phyloP scores from a whole-genome alignment of 2,888 invertebrate genomes.

The Rosalia funebris region DNA sequence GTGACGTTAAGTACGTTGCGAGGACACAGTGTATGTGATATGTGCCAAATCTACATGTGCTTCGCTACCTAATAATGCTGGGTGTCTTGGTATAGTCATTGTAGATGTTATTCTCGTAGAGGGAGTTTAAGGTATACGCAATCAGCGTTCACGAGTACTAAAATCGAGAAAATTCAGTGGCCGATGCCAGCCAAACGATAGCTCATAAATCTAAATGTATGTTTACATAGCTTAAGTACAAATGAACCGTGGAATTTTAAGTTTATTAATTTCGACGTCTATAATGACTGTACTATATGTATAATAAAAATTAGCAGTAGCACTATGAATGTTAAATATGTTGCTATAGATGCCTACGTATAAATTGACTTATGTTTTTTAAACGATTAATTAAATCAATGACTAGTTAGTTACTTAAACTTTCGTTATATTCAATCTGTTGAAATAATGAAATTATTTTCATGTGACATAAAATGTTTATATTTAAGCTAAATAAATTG shows the following conservation, averaged over 20 bases:
- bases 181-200: no score
- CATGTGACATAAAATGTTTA: conserved; percentile 52
- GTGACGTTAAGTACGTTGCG: conserved; percentile 53
- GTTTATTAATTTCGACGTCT: no score
- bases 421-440: conserved; percentile 28
- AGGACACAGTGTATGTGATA: conserved; percentile 59
- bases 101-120: not conserved
- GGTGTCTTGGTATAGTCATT: conserved; percentile 25
- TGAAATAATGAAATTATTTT: conserved; percentile 43
- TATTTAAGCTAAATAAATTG: conserved; percentile 55
- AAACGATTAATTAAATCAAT: conserved; percentile 31
- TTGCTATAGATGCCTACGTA: conserved; percentile 47
- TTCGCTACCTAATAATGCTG: conserved; percentile 55
- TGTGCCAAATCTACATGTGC: conserved; percentile 63
- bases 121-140: no score
- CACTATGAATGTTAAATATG: conserved; percentile 49
- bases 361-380: conserved; percentile 31
- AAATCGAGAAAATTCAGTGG: no score
- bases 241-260: no score
- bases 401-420: conserved; percentile 34
- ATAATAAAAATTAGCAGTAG: conserved; percentile 42
- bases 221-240: no score
- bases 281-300: conserved; percentile 36
- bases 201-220: no score
- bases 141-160: no score